These are phyloP conservation scores for Nasonia longicornis DNA, from an alignment of 1,140 invertebrate genomes.

Conservation along the genomic window DNA sequence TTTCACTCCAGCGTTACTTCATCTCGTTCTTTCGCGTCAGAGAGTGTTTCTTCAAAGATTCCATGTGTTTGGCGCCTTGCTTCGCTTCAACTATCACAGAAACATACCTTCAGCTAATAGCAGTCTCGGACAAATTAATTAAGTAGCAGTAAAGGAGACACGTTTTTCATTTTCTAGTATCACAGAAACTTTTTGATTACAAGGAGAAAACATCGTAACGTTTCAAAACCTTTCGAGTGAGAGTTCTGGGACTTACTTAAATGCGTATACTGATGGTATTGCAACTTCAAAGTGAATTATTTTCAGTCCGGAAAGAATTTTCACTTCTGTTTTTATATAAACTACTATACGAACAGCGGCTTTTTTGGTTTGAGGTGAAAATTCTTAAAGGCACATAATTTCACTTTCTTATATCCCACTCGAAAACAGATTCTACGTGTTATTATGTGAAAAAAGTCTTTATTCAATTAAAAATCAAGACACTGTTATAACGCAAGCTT, in stretches of 20 bases:
- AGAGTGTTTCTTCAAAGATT: slow-evolving; percentile 8
- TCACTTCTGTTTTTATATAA: neutral
- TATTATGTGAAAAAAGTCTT: neutral
- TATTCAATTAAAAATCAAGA: neutral
- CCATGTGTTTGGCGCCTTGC: neutral
- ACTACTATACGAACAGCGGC: neutral
- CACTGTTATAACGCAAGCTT: neutral
- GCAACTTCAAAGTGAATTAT: neutral
- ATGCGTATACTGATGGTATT: neutral
- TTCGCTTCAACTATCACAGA: neutral
- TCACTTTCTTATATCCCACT: slow-evolving; percentile 15
- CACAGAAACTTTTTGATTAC: neutral
- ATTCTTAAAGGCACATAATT: slow-evolving; percentile 25
- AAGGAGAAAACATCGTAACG: neutral
- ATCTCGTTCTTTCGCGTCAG: neutral
- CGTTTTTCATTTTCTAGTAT: neutral
- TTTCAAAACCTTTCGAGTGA: neutral
- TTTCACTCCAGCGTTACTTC: neutral
- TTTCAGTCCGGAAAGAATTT: neutral
- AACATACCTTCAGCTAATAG: neutral
- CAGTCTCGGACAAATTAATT: neutral
- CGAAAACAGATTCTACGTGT: neutral
- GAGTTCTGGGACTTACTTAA: neutral
- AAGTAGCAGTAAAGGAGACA: neutral
- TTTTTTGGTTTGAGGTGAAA: slow-evolving; percentile 10